Evolutionary conservation across 2,797 vertebrate species (phyloP).

Genomic region (Sebastolobus altivelis): DNA sequence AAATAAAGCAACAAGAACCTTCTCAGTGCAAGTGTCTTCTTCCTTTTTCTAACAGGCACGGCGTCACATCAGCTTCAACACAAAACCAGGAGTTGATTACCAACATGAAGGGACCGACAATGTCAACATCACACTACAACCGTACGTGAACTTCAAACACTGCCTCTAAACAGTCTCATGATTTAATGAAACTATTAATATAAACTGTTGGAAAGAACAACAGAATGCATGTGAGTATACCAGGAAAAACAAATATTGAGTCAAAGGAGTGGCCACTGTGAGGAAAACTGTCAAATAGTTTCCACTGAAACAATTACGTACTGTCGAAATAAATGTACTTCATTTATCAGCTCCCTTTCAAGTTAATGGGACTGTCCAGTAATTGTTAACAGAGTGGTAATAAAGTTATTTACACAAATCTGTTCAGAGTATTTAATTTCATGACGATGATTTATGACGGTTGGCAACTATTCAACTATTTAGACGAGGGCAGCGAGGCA

Average conservation of each 20-base stretch:
- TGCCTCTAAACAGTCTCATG: not conserved
- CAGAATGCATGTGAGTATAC: not conserved
- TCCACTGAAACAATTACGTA: constrained; percentile 3
- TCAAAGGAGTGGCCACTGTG: constrained; percentile 1
- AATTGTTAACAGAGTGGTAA: constrained; percentile 6
- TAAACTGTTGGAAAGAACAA: not conserved
- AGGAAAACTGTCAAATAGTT: constrained; percentile 5
- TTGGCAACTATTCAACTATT: constrained; percentile 44
- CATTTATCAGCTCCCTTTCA: constrained; percentile 10
- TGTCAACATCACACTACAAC: constrained; percentile 35
- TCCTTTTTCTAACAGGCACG: constrained; percentile 79
- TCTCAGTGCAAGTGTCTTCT: constrained; percentile 83
- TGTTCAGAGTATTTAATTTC: not conserved
- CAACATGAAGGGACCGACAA: constrained; percentile 55
- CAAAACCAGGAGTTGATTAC: constrained; percentile 77
- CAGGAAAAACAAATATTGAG: not conserved
- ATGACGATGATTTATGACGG: constrained; percentile 29
- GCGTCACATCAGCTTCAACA: constrained; percentile 83
- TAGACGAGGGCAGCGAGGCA: constrained; percentile 29
- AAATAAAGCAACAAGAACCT: constrained; percentile 74
- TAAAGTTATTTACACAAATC: constrained; percentile 26
- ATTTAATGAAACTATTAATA: constrained; percentile 2
- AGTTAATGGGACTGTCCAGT: not conserved
- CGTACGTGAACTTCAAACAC: constrained; percentile 12
- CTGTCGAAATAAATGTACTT: not conserved